A percentile compares a stretch with the other conserved stretches of the same genome.
Evolutionary conservation across 2,113 vertebrate genomes (phyloP).

Genomic region (Pristiophorus japonicus): DNA sequence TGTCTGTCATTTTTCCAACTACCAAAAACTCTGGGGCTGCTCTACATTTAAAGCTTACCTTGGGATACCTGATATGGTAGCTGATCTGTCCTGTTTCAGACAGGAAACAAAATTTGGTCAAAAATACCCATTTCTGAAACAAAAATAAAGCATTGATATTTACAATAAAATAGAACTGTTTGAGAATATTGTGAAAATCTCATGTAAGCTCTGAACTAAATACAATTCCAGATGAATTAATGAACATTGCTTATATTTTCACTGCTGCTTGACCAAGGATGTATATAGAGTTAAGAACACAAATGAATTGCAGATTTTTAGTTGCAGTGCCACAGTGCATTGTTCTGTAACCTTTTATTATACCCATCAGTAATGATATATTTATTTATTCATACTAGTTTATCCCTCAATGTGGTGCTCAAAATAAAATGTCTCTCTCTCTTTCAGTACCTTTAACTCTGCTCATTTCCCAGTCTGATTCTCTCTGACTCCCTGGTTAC

Average conservation of each 20-base stretch:
- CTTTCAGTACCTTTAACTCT: too few species aligned
- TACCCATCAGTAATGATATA: too few species aligned
- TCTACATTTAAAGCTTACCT: slow-evolving; percentile 10
- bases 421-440: background rate
- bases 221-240: background rate
- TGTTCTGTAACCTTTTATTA: background rate
- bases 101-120: slow-evolving; percentile 35
- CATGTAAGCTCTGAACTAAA: background rate
- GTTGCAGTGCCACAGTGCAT: background rate
- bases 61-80: slow-evolving; percentile 26
- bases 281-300: background rate
- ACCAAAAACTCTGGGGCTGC: background rate
- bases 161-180: background rate
- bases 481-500: background rate
- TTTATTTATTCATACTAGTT: background rate
- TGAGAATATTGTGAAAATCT: background rate
- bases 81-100: slow-evolving; percentile 22
- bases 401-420: background rate
- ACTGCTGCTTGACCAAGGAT: background rate
- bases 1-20: background rate
- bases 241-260: background rate
- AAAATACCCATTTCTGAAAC: slow-evolving; percentile 32
- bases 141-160: background rate
- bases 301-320: background rate
- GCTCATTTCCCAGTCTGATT: background rate